Evolutionary conservation across 2,888 invertebrate genomes (phyloP).

Genomic region (Homarus gammarus): DNA sequence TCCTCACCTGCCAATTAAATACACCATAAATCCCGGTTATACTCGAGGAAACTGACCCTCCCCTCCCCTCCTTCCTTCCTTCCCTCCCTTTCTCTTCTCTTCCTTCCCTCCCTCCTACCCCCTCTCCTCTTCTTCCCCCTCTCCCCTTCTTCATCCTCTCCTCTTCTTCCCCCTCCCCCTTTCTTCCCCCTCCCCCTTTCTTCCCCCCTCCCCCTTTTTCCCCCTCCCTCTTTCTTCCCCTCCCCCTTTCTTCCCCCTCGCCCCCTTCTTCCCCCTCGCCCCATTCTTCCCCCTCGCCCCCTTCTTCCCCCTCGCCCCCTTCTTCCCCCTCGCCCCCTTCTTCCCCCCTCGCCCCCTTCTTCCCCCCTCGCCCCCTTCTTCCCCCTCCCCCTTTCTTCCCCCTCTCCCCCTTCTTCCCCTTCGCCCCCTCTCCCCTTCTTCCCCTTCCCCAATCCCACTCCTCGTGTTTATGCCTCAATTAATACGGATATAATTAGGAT

Average conservation of each 20-base stretch:
- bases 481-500: too few species aligned
- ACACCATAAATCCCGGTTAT: too few species aligned
- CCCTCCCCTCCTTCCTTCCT: neutral
- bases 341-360: conserved; percentile 31
- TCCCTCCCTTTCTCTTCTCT: neutral
- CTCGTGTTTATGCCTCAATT: too few species aligned
- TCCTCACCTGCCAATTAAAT: too few species aligned
- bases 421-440: neutral
- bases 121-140: neutral
- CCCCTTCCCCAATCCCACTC: too few species aligned
- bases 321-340: neutral
- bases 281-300: neutral
- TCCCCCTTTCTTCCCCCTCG: neutral
- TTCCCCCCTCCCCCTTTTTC: neutral
- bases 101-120: neutral
- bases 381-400: neutral
- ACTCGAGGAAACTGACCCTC: too few species aligned
- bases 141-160: conserved; percentile 6
- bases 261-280: conserved; percentile 2
- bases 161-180: neutral
- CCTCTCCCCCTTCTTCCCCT: neutral
- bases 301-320: neutral
- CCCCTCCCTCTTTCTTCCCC: conserved; percentile 15
- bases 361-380: conserved; percentile 4
- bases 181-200: neutral